These are phyloP conservation scores for Protosalanx chinensis DNA, from an alignment of 2,797 vertebrate species.

Conservation along the genomic window DNA sequence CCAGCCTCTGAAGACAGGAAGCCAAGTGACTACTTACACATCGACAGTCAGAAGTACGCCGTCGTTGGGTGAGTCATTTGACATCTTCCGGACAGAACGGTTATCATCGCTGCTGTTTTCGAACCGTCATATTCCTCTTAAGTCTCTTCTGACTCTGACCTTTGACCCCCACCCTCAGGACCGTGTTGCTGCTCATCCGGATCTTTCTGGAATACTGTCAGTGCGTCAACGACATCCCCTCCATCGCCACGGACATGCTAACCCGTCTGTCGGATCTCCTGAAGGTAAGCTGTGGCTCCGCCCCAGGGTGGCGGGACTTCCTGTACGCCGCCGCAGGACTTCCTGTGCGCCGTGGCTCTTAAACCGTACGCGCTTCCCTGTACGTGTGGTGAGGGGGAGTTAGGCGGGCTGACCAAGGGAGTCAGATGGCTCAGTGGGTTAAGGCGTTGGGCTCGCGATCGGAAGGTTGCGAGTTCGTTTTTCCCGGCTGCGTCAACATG, in stretches of 20 bases:
- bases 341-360: too few relatives aligned
- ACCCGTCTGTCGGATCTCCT: slow-evolving; percentile 91
- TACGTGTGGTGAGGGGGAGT: too few relatives aligned
- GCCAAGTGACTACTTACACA: slow-evolving; percentile 83
- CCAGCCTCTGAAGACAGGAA: slow-evolving; percentile 83
- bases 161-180: slow-evolving; percentile 67
- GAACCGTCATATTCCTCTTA: background rate
- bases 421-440: too few relatives aligned
- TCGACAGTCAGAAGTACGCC: slow-evolving; percentile 89
- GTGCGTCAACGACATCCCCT: slow-evolving; percentile 96
- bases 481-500: too few relatives aligned
- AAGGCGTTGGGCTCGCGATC: too few relatives aligned
- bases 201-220: slow-evolving; percentile 98
- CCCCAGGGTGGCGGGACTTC: too few relatives aligned
- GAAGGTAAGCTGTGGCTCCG: slow-evolving; percentile 73
- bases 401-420: too few relatives aligned
- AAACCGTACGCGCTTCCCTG: too few relatives aligned
- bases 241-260: slow-evolving; percentile 94
- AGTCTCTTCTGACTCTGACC: background rate
- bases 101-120: too few relatives aligned
- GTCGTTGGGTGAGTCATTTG: slow-evolving; percentile 86
- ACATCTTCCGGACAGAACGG: too few relatives aligned
- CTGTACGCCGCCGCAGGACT: too few relatives aligned
- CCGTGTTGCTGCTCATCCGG: slow-evolving; percentile 93
- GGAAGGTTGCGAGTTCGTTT: too few relatives aligned